Conservation (phyloP, 2,797 vertebrate species). For the Rhyacichthys aspro region DNA sequence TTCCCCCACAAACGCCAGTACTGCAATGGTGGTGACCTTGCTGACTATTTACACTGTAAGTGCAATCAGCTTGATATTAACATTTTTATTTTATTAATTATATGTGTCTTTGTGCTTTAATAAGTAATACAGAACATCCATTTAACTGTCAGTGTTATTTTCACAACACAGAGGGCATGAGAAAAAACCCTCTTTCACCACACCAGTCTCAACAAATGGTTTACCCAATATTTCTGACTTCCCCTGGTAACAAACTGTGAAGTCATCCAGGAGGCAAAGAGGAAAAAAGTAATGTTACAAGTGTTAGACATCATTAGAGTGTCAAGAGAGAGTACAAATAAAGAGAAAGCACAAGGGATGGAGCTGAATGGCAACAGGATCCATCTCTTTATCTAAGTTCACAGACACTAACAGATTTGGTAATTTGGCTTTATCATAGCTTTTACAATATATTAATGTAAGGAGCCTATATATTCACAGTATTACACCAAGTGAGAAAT, state of each 20-base stretch:
- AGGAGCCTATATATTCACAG: no score
- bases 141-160: neutral
- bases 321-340: neutral
- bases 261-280: slow-evolving; percentile 1
- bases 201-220: neutral
- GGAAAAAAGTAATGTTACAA: neutral
- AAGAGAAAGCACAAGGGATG: neutral
- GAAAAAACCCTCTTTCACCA: neutral
- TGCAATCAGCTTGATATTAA: slow-evolving; percentile 33
- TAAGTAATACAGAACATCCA: no score
- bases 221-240: neutral
- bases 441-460: no score
- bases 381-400: slow-evolving; percentile 7
- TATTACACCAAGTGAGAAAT: no score
- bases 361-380: slow-evolving; percentile 8
- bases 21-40: slow-evolving; percentile 96
- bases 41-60: slow-evolving; percentile 98
- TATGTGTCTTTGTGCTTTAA: no score
- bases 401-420: slow-evolving; percentile 8
- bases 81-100: no score
- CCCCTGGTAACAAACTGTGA: neutral
- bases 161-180: neutral
- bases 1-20: slow-evolving; percentile 82
- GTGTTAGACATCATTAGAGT: neutral
- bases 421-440: neutral